Evolutionary conservation across 2,113 vertebrate species (phyloP), one percentile per base, ranked within the genome.

Genomic region (Psephotus haematonotus): DNA sequence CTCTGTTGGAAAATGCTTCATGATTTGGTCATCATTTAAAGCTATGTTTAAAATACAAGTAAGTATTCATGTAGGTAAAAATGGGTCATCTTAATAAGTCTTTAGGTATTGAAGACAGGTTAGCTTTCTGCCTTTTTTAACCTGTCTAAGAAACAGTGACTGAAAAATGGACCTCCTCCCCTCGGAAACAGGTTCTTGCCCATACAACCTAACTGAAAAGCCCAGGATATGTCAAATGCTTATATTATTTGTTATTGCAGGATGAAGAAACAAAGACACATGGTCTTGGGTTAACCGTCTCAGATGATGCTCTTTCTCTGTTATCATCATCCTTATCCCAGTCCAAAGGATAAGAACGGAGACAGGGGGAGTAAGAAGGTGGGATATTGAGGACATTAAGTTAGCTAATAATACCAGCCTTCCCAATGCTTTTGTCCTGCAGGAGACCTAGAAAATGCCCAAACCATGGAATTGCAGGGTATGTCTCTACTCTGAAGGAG

Each of bases 401-500:
- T 71, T 39, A 43, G 14, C 25, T 74, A 43, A 28, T 31, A 15
- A 67, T 8, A 28, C 2, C 9, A 55, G 15, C 10, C 9, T 80
- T 5, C 10, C 11, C 17, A 29, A 1, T 63, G 70, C 14, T 79
- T 85, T 52, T 41, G 8, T 88, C 28, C 59, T 70, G 17, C n/a
- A 43, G 31, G 23, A 77, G 17, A 70, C 33, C 8, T 22, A 50
- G 37, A 43, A 86, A 90, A 59, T 49, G 3, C 49, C 20, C 20
- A 15, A 39, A 0, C 19, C 9, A 6, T 13, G 15, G 17, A 69
- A 23, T 13, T 0, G 0, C 13, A 41, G 44, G 23, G 13, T 29
- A 10, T 31, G 24, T 35, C 50, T 89, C 4, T 59, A 12, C 69
- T 52, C 62, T 55, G 55, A 71, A 49, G 53, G 55, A 49, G 9